phyloP scores from a whole-genome alignment of 2,797 vertebrate species.

The Thaleichthys pacificus region DNA sequence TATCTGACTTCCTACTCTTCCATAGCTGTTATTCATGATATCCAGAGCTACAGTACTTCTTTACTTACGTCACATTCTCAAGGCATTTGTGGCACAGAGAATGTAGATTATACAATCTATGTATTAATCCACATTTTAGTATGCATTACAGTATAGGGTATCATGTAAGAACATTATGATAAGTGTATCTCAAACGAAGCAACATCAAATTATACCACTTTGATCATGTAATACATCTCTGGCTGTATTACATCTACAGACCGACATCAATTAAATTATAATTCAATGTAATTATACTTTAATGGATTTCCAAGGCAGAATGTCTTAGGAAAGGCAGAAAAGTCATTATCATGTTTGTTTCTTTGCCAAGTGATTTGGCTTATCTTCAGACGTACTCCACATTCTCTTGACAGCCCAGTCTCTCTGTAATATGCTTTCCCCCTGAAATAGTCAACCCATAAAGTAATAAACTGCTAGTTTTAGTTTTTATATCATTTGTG shows the following conservation, averaged over 20 bases:
- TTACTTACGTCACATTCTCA: too few species aligned
- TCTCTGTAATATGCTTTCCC: neutral
- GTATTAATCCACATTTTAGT: too few species aligned
- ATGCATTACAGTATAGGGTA: too few species aligned
- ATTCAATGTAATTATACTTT: neutral
- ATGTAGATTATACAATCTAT: too few species aligned
- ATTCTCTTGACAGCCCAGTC: slow-evolving; percentile 11
- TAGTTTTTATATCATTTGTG: neutral
- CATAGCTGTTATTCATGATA: too few species aligned
- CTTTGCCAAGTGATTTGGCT: slow-evolving; percentile 27
- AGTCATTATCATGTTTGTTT: slow-evolving; percentile 29
- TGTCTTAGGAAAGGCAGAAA: slow-evolving; percentile 5
- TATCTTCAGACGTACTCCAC: slow-evolving; percentile 16
- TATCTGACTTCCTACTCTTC: too few species aligned
- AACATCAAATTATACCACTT: neutral
- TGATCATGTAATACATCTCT: neutral
- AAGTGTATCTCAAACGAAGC: neutral
- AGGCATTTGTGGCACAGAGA: too few species aligned
- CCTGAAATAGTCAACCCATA: neutral
- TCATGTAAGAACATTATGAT: neutral
- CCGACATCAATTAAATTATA: slow-evolving; percentile 34
- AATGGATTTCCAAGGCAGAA: neutral
- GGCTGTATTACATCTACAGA: slow-evolving; percentile 18
- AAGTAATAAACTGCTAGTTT: slow-evolving; percentile 9
- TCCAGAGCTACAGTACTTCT: too few species aligned